These are phyloP conservation scores for Chrysogorgia sp. DNA, from an alignment of 92 coral and sea anemone species.

Conservation along the genomic window DNA sequence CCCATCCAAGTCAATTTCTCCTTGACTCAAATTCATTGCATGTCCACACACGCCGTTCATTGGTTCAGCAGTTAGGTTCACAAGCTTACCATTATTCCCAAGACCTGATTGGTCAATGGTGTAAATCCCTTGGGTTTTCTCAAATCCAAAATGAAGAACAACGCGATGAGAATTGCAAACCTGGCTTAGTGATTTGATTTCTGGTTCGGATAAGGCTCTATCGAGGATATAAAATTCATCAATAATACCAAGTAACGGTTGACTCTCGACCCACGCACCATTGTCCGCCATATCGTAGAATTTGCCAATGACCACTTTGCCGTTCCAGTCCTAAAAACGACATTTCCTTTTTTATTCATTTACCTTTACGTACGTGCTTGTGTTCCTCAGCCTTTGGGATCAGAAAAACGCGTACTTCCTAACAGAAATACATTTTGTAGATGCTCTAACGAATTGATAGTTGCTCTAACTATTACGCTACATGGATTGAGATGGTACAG, in stretches of 20 bases:
- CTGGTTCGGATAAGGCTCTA: conserved; percentile 74
- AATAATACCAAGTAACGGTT: conserved; percentile 69
- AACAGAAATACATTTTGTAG: too few species aligned
- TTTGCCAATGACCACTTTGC: conserved; percentile 90
- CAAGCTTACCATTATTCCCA: conserved; percentile 83
- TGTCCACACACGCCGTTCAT: conserved; percentile 84
- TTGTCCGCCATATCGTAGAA: conserved; percentile 61
- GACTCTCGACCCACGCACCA: conserved; percentile 80
- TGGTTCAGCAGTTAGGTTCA: conserved; percentile 61
- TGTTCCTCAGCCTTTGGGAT: too few species aligned
- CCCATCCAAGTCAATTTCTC: conserved; percentile 72
- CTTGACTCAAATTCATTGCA: conserved; percentile 85
- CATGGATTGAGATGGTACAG: too few species aligned
- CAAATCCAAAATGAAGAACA: conserved; percentile 90
- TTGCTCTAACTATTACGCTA: too few species aligned
- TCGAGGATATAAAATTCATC: conserved; percentile 93
- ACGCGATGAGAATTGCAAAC: conserved; percentile 80
- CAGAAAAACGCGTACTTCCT: too few species aligned
- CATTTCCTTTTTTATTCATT: too few species aligned
- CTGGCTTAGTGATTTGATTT: conserved; percentile 77
- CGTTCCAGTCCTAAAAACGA: conserved; percentile 85
- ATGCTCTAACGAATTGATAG: too few species aligned
- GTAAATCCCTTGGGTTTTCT: conserved; percentile 69
- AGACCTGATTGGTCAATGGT: conserved; percentile 94
- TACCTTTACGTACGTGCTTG: too few species aligned